Base-by-base conservation (phyloP, 2,113 vertebrate species). In the Falcunculus frontatus region DNA sequence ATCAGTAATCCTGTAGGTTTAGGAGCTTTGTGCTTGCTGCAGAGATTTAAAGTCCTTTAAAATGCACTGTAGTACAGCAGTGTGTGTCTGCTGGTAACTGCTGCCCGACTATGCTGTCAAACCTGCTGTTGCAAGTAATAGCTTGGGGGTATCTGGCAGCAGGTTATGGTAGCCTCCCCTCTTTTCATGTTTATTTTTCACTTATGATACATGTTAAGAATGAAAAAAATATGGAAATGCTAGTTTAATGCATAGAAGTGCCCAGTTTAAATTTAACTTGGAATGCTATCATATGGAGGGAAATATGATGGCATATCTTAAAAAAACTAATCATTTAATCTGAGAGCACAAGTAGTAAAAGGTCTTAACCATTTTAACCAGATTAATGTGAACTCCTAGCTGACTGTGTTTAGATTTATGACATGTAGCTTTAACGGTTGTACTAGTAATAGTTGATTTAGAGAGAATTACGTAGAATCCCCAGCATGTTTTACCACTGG, bases 311-410 rank as follows among this genome's bases (percentile, higher is more conserved):
- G 13, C 37, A 11, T 41, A 55, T 68, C 73, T 92, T 81, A 46
- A 68, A 91, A 95, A 95, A 90, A 76, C 11, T 52, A 57, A 74
- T 85, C 59, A 80, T 86, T 89, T 87, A 85, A 87, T 76, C 29
- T 94, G 67, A 91, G n/a, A 85, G 21, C 6, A 8, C 49, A 91
- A 59, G 85, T 91, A 60, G 30, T 83, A 62, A 90, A 85, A 93
- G 18, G 23, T 33, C 23, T 80, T 85, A 78, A 68, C 25, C 32
- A 29, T 94, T 95, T 89, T 68, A 79, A 79, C 55, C 50, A 70
- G 46, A 70, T 82, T 63, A 85, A 65, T 76, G n/a, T 39, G 57
- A 88, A 53, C 33, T 88, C 53, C 19, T 79, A 50, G 57, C 87
- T 90, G 62, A 67, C 27, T 35, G 29, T 77, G 35, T 73, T 69